Evolutionary conservation across 2,113 vertebrate species (phyloP).

Genomic region (Chrysochloris asiatica): DNA sequence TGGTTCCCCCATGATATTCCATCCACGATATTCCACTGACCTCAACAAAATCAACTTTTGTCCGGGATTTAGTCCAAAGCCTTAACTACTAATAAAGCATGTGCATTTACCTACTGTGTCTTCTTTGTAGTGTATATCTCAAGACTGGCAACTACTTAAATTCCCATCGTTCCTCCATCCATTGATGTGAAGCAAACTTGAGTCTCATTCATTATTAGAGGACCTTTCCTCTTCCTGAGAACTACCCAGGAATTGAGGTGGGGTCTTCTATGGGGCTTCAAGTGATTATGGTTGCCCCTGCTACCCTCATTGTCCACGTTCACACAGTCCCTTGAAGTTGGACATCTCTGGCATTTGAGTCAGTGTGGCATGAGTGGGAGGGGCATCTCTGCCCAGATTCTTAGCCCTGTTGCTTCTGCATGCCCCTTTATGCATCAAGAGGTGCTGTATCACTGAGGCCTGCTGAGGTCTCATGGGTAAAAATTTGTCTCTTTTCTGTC

Average conservation of each 20-base stretch:
- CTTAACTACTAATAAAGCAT: neutral
- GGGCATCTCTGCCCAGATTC: too few species aligned
- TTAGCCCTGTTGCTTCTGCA: neutral
- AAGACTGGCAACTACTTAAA: neutral
- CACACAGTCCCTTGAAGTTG: neutral
- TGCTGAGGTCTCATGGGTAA: neutral
- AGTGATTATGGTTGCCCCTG: neutral
- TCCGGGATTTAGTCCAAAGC: neutral
- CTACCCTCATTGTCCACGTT: neutral
- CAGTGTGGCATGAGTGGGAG: accelerated
- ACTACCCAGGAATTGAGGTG: neutral
- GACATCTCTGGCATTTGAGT: neutral
- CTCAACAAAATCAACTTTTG: neutral
- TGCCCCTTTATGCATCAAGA: neutral
- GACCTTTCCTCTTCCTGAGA: neutral
- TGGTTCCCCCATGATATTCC: neutral
- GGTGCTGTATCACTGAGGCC: neutral
- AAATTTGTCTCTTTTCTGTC: neutral
- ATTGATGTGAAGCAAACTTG: neutral
- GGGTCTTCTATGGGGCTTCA: neutral
- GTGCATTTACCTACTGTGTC: neutral
- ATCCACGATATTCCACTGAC: too few species aligned
- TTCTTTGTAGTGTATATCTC: neutral
- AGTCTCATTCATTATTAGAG: neutral
- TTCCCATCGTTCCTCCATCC: neutral